These are phyloP conservation scores for Latrodectus elegans DNA, from an alignment of 2,888 invertebrate species.

Conservation along the genomic window DNA sequence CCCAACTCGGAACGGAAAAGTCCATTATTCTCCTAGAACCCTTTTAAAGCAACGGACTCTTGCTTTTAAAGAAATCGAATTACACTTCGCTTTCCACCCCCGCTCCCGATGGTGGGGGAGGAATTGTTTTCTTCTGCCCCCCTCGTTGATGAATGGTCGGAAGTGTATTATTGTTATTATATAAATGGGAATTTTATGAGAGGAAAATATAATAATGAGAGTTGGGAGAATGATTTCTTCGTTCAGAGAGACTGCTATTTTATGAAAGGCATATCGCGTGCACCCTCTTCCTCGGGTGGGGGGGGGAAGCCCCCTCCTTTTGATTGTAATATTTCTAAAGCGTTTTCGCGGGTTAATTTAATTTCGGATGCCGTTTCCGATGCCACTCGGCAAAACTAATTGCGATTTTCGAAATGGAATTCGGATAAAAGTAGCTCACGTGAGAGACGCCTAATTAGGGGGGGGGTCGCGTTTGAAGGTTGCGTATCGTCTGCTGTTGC, in stretches of 20 bases:
- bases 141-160: not conserved
- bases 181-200: slow-evolving; percentile 59
- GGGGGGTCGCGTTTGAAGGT: not conserved
- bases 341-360: not conserved
- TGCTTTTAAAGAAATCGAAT: slow-evolving; percentile 27
- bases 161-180: slow-evolving; percentile 41
- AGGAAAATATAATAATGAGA: slow-evolving; percentile 42
- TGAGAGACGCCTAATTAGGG: not conserved
- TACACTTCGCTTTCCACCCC: not conserved
- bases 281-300: not conserved
- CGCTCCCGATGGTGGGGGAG: not conserved
- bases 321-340: not conserved
- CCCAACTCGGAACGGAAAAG: no score
- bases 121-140: not conserved
- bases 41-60: slow-evolving; percentile 10
- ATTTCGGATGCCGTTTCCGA: not conserved
- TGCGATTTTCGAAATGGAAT: not conserved
- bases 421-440: not conserved
- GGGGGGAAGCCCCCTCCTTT: not conserved
- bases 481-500: no score
- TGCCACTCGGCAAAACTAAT: slow-evolving; percentile 3
- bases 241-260: no score
- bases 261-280: not conserved
- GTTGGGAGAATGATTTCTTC: not conserved
- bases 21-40: not conserved